These are phyloP conservation scores for Papilio gigon DNA, from an alignment of 2,888 invertebrate genomes.

Conservation along the genomic window DNA sequence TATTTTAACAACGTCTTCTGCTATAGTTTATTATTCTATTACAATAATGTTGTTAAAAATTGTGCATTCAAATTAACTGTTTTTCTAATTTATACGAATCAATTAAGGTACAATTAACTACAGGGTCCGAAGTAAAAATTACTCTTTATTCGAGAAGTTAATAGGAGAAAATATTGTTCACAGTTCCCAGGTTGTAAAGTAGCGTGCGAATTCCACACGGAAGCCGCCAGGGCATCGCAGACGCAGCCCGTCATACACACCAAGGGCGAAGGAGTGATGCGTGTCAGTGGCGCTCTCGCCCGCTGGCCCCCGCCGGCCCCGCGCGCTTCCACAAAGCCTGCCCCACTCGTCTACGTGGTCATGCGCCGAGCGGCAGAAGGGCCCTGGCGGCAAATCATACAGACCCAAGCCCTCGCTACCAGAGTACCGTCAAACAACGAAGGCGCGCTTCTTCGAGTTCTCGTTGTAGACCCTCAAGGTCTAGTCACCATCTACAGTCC, in stretches of 20 bases:
- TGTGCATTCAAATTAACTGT: background rate
- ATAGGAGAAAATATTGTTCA: constrained; percentile 53
- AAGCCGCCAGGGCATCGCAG: constrained; percentile 84
- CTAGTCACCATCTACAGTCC: constrained; percentile 87
- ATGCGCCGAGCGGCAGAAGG: constrained; percentile 85
- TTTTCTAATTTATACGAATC: background rate
- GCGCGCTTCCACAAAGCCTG: constrained; percentile 80
- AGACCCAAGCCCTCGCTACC: constrained; percentile 85
- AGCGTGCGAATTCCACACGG: constrained; percentile 86
- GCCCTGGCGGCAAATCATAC: constrained; percentile 86
- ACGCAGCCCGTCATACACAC: constrained; percentile 87
- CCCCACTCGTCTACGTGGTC: constrained; percentile 86
- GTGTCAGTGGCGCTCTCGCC: constrained; percentile 84
- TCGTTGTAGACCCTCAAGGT: constrained; percentile 87
- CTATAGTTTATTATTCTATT: background rate
- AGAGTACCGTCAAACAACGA: constrained; percentile 85
- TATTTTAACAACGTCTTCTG: background rate
- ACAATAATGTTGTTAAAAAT: background rate
- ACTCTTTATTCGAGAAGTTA: background rate
- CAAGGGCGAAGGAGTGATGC: constrained; percentile 86
- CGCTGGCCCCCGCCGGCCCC: constrained; percentile 85
- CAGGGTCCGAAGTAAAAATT: background rate
- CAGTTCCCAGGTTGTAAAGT: constrained; percentile 89
- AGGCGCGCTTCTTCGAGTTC: constrained; percentile 85
- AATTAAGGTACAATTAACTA: background rate